A percentile compares a stretch with the other conserved stretches of the same genome.
Evolutionary conservation across 1,140 invertebrate genomes (phyloP).

Genomic region (Halictus rubicundus): DNA sequence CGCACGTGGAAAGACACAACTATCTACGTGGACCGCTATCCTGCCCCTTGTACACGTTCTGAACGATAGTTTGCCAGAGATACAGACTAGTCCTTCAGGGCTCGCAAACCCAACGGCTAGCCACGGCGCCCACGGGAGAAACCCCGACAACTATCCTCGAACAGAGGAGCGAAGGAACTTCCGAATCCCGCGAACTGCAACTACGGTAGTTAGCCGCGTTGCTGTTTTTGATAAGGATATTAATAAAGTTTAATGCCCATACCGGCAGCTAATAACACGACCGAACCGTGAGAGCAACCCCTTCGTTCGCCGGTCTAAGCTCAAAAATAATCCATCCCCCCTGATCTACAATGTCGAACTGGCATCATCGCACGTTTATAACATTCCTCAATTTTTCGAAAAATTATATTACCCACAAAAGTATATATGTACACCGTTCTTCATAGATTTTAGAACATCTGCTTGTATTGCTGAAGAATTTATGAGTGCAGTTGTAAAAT

Average conservation of each 20-base stretch:
- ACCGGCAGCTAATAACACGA: constrained; percentile 23
- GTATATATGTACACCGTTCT: too few species aligned
- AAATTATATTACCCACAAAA: too few species aligned
- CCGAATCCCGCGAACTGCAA: constrained; percentile 66
- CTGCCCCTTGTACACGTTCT: constrained; percentile 62
- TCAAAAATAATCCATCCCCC: too few species aligned
- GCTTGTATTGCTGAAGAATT: too few species aligned
- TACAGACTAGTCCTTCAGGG: constrained; percentile 72
- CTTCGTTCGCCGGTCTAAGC: neutral
- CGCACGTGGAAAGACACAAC: constrained; percentile 48
- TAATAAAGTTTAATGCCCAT: constrained; percentile 73
- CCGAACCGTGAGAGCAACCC: neutral
- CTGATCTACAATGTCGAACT: too few species aligned
- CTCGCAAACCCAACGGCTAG: constrained; percentile 70
- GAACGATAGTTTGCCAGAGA: constrained; percentile 73
- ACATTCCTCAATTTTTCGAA: too few species aligned
- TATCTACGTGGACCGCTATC: constrained; percentile 50
- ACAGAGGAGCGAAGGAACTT: constrained; percentile 64
- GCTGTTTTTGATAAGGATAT: constrained; percentile 76
- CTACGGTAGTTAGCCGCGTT: constrained; percentile 67
- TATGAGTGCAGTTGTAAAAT: too few species aligned
- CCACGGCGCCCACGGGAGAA: constrained; percentile 74
- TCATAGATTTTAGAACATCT: too few species aligned
- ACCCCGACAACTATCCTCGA: constrained; percentile 64
- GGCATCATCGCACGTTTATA: too few species aligned